Evolutionary conservation across 2,888 invertebrate genomes (phyloP), one percentile per base, ranked within the genome.

Genomic region (Macaria liturata): DNA sequence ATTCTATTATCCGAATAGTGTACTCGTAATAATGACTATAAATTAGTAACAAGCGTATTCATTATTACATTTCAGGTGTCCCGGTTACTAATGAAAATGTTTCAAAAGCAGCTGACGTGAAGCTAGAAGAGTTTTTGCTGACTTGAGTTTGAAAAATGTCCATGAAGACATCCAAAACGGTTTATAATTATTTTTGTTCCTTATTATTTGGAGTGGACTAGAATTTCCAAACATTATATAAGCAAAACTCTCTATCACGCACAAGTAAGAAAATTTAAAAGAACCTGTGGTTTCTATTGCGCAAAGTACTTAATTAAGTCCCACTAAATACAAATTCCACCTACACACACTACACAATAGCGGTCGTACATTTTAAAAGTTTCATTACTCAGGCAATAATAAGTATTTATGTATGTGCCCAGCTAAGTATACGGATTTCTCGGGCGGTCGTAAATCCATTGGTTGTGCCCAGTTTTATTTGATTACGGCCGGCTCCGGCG

Each of bases 391-490:
- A 60, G 50, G 32, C 46, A 32, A 55, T 53, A 59, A 55, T 57
- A 62, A 52, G 69, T 69, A 69, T 74, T 73, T 76, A 70, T 71
- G 63, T 66, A 67, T 58, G 56, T 59, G 61, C 34, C 57, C 64
- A 20, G 20, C 20, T 70, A 62, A 67, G 67, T 64, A 61, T 65
- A 70, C 72, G 69, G 75, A 76, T 76, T 68, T 59, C 75, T 71
- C 70, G 71, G 77, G 70, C 62, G 70, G 69, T 77, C 80, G 82
- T 84, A 82, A 82, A 83, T 83, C 77, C 69, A 78, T 78, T 75
- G 75, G 70, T 70, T 79, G 74, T 78, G 65, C 67, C 76, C 71
- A 69, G 74, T 70, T 78, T 84, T 83, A 84, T 85, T 85, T 83
- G 82, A 85, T 85, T 83, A 83, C 73, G 74, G 71, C 65, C 71